Percentiles rank a stretch among this genome's conserved stretches.
These are phyloP conservation scores for Gobionotothen gibberifrons DNA, from an alignment of 2,797 vertebrate genomes.

Conservation along the genomic window DNA sequence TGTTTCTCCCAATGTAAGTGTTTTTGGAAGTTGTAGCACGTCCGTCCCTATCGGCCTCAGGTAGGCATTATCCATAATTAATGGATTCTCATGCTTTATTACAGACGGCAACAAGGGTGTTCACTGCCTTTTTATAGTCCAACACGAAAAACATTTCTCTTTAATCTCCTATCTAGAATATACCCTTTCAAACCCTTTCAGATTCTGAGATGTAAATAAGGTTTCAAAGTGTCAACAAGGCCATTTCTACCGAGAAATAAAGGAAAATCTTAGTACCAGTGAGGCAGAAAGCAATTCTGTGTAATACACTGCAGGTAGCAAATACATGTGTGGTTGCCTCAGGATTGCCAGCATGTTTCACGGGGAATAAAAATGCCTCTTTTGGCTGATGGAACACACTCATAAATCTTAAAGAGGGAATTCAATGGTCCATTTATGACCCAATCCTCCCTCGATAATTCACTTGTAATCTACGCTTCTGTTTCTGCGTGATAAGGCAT, in stretches of 20 bases:
- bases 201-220: background rate
- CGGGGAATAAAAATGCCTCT: constrained; percentile 29
- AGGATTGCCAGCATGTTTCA: constrained; percentile 30
- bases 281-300: background rate
- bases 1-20: too few relatives aligned
- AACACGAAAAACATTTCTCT: constrained; percentile 1
- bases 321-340: constrained; percentile 22
- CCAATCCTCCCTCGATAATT: constrained; percentile 62
- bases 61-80: too few relatives aligned
- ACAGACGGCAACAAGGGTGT: too few relatives aligned
- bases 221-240: constrained; percentile 7
- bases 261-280: background rate
- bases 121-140: too few relatives aligned
- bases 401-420: constrained; percentile 63
- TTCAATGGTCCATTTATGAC: constrained; percentile 56
- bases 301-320: background rate
- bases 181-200: background rate
- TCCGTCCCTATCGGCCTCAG: too few relatives aligned
- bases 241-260: background rate
- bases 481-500: constrained; percentile 66
- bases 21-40: too few relatives aligned
- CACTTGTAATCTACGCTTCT: constrained; percentile 61
- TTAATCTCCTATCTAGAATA: background rate
- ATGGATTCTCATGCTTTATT: too few relatives aligned
- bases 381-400: constrained; percentile 48